Conservation (phyloP, 1,140 invertebrate species). For the Harpegnathos saltator region DNA sequence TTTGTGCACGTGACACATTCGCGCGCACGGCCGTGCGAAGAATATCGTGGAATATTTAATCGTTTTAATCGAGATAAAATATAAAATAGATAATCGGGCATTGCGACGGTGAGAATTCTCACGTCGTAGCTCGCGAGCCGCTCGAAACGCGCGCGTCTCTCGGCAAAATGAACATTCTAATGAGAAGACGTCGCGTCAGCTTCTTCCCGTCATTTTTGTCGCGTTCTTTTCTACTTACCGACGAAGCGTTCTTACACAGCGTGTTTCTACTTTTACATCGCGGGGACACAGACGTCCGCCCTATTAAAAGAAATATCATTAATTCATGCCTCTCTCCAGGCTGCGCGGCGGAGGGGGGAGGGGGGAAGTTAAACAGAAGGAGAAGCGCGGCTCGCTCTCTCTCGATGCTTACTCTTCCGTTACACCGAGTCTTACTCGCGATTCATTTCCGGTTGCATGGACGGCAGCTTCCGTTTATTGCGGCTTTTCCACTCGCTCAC, state of each 20-base stretch:
- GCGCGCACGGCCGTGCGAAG: too few species aligned
- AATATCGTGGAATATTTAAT: too few species aligned
- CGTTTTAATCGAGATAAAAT: too few species aligned
- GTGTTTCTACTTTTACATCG: slow-evolving; percentile 4
- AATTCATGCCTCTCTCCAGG: slow-evolving; percentile 27
- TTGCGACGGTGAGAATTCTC: too few species aligned
- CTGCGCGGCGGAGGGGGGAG: too few species aligned
- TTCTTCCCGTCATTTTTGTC: not conserved
- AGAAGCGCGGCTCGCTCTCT: slow-evolving; percentile 42
- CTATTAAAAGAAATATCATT: slow-evolving; percentile 44
- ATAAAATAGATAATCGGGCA: too few species aligned
- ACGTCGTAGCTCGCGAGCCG: too few species aligned
- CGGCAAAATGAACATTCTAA: not conserved
- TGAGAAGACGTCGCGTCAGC: slow-evolving; percentile 4
- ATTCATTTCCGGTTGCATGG: slow-evolving; percentile 71
- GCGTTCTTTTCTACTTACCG: not conserved
- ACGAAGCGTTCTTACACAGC: not conserved
- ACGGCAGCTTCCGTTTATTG: slow-evolving; percentile 59
- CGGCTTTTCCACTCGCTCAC: slow-evolving; percentile 61
- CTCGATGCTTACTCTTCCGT: slow-evolving; percentile 62
- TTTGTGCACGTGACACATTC: too few species aligned
- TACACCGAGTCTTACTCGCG: slow-evolving; percentile 66
- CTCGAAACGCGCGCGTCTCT: not conserved
- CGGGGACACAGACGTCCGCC: not conserved
- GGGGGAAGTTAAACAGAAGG: slow-evolving; percentile 29